Percentiles rank a stretch among this genome's conserved stretches.
phyloP scores from a whole-genome alignment of 2,797 vertebrate genomes.

The Meriones psammophilus region DNA sequence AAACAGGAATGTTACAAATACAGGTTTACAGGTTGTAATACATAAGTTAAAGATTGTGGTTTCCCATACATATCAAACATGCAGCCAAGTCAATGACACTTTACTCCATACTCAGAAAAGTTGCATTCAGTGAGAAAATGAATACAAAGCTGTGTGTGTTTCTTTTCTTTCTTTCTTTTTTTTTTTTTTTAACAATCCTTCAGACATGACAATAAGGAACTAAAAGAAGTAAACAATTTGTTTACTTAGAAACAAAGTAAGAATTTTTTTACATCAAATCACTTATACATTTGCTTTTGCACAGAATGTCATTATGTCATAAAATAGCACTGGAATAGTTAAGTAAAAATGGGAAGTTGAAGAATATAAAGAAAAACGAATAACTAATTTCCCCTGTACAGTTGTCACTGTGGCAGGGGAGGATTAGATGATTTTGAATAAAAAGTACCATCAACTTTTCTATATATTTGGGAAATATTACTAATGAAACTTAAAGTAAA shows the following conservation, averaged over 20 bases:
- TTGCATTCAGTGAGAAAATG: not conserved
- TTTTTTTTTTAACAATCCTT: not conserved
- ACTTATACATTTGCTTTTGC: constrained; percentile 28
- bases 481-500: constrained; percentile 59
- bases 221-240: not conserved
- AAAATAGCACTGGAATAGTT: constrained; percentile 31
- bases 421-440: constrained; percentile 30
- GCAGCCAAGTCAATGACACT: constrained; percentile 52
- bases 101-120: not conserved
- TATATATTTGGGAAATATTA: constrained; percentile 30
- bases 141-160: not conserved
- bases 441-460: constrained; percentile 37
- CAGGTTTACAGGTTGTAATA: constrained; percentile 36
- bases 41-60: not conserved
- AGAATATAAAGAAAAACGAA: not conserved
- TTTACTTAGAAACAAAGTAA: constrained; percentile 64
- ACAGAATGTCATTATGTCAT: not conserved
- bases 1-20: constrained; percentile 22
- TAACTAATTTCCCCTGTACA: not conserved
- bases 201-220: not conserved
- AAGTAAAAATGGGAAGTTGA: not conserved
- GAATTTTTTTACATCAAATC: not conserved
- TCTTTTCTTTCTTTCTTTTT: too few relatives aligned
- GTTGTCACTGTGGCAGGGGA: not conserved
- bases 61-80: constrained; percentile 1